These are phyloP conservation scores for Astatotilapia flaviijosephi DNA, from an alignment of 2,113 vertebrate genomes.

Conservation along the genomic window DNA sequence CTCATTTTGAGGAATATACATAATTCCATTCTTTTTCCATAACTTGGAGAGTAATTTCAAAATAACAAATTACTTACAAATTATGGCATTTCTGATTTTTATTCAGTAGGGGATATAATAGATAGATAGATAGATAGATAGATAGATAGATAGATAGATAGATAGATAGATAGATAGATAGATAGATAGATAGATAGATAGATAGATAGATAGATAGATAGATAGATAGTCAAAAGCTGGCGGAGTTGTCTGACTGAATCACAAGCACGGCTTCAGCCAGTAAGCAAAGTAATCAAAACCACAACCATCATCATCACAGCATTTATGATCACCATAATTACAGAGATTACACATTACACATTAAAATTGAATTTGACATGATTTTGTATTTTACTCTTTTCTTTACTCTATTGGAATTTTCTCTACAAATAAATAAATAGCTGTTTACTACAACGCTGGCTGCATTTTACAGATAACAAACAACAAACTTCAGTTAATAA, in stretches of 20 bases:
- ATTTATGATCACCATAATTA: slow-evolving; percentile 10
- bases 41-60: background rate
- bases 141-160: no score
- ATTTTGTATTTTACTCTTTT: background rate
- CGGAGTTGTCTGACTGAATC: background rate
- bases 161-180: no score
- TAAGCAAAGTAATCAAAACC: slow-evolving; percentile 23
- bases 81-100: background rate
- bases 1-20: background rate
- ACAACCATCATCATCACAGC: background rate
- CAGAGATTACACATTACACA: background rate
- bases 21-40: background rate
- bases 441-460: background rate
- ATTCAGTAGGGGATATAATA: background rate
- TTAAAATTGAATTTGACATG: background rate
- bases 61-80: background rate
- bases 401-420: background rate
- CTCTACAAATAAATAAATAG: background rate
- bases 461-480: background rate
- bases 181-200: background rate
- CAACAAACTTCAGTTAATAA: background rate
- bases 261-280: background rate
- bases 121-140: no score
- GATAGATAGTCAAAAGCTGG: background rate
- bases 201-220: no score